phyloP scores from a whole-genome alignment of 2,797 vertebrate species.

The Buphagus erythrorhynchus region DNA sequence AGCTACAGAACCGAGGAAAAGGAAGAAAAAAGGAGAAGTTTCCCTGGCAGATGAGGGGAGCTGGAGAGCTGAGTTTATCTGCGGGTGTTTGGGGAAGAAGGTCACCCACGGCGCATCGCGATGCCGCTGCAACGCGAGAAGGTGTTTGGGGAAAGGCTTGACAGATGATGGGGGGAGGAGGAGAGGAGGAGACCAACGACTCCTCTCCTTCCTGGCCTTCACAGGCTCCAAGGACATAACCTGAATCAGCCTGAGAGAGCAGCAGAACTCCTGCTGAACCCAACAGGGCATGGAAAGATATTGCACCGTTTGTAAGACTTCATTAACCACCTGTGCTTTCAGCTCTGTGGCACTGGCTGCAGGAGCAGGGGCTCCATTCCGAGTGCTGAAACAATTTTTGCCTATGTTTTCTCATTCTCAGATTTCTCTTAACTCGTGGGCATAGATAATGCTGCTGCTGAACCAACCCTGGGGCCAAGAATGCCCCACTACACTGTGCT shows the following conservation, averaged over 20 bases:
- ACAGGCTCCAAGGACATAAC: not conserved
- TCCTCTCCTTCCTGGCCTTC: not conserved
- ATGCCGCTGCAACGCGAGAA: not conserved
- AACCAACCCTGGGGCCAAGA: not conserved
- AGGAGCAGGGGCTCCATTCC: not conserved
- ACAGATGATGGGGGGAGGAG: not conserved
- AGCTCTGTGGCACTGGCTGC: not conserved
- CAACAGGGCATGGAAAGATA: not conserved
- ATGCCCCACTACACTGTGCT: accelerated
- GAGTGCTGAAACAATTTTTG: not conserved
- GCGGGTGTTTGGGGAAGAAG: not conserved
- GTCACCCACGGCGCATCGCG: not conserved
- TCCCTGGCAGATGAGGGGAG: not conserved
- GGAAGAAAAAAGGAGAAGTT: not conserved
- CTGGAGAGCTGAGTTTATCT: not conserved
- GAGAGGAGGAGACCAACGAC: accelerated
- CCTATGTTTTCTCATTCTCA: accelerated
- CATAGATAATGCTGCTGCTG: accelerated
- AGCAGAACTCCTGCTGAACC: not conserved
- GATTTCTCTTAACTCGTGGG: not conserved
- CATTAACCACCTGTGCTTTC: not conserved
- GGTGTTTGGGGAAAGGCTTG: not conserved
- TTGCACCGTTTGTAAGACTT: accelerated
- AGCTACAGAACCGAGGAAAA: not conserved
- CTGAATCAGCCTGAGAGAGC: not conserved